Percentiles rank a stretch among this genome's conserved stretches.
Evolutionary conservation across 2,888 invertebrate genomes (phyloP).

Genomic region (Odontomyia ornata): DNA sequence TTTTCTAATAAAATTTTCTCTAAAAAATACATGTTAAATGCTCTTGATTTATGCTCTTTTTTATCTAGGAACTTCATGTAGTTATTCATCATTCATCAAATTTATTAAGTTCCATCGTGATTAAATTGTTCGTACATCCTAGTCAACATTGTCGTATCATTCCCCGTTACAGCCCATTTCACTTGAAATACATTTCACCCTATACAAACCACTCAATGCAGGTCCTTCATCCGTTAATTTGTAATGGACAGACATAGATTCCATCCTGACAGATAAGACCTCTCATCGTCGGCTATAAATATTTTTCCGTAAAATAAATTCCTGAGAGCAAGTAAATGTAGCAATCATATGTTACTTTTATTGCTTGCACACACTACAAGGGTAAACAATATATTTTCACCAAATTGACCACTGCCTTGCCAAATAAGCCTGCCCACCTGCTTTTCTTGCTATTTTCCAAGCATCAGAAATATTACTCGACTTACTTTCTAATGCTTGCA

Average conservation of each 20-base stretch:
- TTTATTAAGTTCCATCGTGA: too few relatives aligned
- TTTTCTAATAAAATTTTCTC: too few relatives aligned
- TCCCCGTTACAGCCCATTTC: too few relatives aligned
- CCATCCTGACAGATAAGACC: not conserved
- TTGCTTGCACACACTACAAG: conserved; percentile 19
- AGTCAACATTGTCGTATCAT: too few relatives aligned
- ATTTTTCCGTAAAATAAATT: conserved; percentile 8
- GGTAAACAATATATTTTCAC: conserved; percentile 22
- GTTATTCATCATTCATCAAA: too few relatives aligned
- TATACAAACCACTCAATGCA: not conserved
- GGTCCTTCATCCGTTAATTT: conserved; percentile 8
- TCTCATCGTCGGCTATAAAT: conserved; percentile 2
- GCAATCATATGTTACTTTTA: conserved; percentile 31
- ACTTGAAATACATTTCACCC: too few relatives aligned
- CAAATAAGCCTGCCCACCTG: not conserved
- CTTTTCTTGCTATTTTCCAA: not conserved
- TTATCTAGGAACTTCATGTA: too few relatives aligned
- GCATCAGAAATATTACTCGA: not conserved
- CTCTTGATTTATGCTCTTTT: too few relatives aligned
- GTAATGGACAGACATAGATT: not conserved
- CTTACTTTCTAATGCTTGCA: not conserved
- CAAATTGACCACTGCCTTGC: conserved; percentile 24
- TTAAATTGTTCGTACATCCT: too few relatives aligned
- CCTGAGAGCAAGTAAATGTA: conserved; percentile 15
- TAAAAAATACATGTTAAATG: too few relatives aligned